Evolutionary conservation across 2,113 vertebrate genomes (phyloP).

Genomic region (Saguinus imperator): DNA sequence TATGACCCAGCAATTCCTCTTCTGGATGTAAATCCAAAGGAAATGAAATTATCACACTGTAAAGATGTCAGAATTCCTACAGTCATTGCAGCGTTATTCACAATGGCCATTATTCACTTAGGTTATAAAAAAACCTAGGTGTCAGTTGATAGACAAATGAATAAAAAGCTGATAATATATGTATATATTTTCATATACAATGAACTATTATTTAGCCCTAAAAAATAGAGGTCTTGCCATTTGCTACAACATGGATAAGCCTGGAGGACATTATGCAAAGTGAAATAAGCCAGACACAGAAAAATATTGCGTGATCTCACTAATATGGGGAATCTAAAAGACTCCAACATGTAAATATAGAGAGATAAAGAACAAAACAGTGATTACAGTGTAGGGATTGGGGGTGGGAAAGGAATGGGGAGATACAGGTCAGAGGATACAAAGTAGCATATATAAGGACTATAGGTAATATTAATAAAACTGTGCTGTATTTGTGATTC

Average conservation of each 20-base stretch:
- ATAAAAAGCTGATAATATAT: not conserved
- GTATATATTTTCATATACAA: not conserved
- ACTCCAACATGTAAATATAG: not conserved
- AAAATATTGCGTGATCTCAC: not conserved
- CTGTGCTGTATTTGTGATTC: not conserved
- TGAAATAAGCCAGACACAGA: not conserved
- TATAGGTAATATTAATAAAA: not conserved
- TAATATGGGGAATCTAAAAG: not conserved
- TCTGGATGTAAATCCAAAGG: not conserved
- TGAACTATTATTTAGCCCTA: not conserved
- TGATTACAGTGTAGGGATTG: not conserved
- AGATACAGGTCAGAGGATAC: not conserved
- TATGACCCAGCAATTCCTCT: not conserved
- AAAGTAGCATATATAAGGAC: not conserved
- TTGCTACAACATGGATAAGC: not conserved
- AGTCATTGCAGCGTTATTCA: not conserved
- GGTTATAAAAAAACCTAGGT: not conserved
- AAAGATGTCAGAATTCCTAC: not conserved
- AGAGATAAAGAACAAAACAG: not conserved
- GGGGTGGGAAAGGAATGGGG: not conserved
- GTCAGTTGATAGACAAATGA: not conserved
- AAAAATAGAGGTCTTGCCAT: not conserved
- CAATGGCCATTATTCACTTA: not conserved
- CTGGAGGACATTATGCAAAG: not conserved
- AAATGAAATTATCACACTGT: not conserved